A percentile compares a stretch with the other conserved stretches of the same genome.
phyloP scores from a whole-genome alignment of 2,797 vertebrate species.

The Ceryle rudis region DNA sequence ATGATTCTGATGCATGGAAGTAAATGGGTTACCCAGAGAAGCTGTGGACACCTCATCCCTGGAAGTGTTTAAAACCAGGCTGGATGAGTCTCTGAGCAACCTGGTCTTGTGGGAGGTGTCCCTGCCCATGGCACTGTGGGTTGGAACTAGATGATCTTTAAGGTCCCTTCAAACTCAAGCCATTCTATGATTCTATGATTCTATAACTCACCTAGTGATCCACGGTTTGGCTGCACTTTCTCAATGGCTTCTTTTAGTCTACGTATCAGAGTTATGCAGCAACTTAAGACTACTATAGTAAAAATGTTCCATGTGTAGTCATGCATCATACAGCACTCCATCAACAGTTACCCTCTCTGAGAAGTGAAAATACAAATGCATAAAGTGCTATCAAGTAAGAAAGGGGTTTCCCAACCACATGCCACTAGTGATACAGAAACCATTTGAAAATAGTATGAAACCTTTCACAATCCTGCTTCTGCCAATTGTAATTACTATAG shows the following conservation, averaged over 20 bases:
- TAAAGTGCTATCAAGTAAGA: not conserved
- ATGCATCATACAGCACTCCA: not conserved
- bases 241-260: not conserved
- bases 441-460: not conserved
- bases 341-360: not conserved
- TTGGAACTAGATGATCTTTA: too few species aligned
- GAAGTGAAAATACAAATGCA: not conserved
- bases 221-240: not conserved
- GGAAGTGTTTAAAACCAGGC: too few species aligned
- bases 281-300: not conserved
- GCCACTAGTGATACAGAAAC: not conserved
- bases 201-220: slow-evolving; percentile 42
- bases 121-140: too few species aligned
- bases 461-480: not conserved
- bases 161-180: too few species aligned
- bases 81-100: too few species aligned
- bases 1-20: slow-evolving; percentile 56
- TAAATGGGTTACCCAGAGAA: not conserved
- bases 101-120: too few species aligned
- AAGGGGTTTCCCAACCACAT: not conserved
- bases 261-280: not conserved
- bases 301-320: not conserved
- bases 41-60: too few species aligned
- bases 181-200: too few species aligned
- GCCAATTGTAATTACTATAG: not conserved